A percentile compares a stretch with the other conserved stretches of the same genome.
These are phyloP conservation scores for Trimorus sp. DNA, from an alignment of 2,888 invertebrate species.

Conservation along the genomic window DNA sequence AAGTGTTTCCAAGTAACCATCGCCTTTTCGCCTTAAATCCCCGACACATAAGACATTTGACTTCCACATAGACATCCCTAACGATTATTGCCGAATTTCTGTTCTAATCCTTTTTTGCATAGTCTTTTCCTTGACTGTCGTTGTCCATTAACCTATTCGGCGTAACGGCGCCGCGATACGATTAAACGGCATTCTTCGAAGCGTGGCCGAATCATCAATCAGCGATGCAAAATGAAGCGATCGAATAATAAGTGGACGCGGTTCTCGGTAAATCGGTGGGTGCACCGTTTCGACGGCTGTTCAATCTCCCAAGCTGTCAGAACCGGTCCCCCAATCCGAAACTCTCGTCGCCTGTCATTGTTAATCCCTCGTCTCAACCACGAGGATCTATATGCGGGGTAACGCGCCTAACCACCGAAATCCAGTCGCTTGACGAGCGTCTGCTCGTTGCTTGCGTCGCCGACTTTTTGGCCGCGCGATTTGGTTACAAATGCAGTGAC, in stretches of 20 bases:
- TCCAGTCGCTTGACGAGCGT: slow-evolving; percentile 61
- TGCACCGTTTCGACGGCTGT: slow-evolving; percentile 69
- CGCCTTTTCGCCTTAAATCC: no score
- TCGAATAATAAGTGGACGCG: slow-evolving; percentile 45
- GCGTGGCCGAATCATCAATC: slow-evolving; percentile 43
- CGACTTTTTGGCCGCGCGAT: slow-evolving; percentile 59
- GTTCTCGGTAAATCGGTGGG: slow-evolving; percentile 42
- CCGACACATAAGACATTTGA: no score
- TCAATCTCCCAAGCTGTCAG: slow-evolving; percentile 69
- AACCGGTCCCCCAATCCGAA: slow-evolving; percentile 60
- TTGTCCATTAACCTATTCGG: slow-evolving; percentile 27
- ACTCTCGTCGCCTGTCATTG: slow-evolving; percentile 69
- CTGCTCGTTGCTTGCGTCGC: slow-evolving; percentile 60
- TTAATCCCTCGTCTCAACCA: slow-evolving; percentile 69
- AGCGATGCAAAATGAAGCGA: slow-evolving; percentile 53
- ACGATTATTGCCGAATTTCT: no score
- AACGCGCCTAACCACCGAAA: slow-evolving; percentile 66
- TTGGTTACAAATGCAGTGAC: slow-evolving; percentile 62
- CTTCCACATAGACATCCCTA: no score
- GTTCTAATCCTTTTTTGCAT: slow-evolving; percentile 1
- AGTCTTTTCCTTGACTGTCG: slow-evolving; percentile 21
- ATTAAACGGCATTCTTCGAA: slow-evolving; percentile 35
- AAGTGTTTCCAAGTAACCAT: no score
- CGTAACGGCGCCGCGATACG: slow-evolving; percentile 12
- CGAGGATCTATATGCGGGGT: slow-evolving; percentile 47